A percentile compares a stretch with the other conserved stretches of the same genome.
phyloP scores from a whole-genome alignment of 2,113 vertebrate genomes.

The Dasyprocta punctata region DNA sequence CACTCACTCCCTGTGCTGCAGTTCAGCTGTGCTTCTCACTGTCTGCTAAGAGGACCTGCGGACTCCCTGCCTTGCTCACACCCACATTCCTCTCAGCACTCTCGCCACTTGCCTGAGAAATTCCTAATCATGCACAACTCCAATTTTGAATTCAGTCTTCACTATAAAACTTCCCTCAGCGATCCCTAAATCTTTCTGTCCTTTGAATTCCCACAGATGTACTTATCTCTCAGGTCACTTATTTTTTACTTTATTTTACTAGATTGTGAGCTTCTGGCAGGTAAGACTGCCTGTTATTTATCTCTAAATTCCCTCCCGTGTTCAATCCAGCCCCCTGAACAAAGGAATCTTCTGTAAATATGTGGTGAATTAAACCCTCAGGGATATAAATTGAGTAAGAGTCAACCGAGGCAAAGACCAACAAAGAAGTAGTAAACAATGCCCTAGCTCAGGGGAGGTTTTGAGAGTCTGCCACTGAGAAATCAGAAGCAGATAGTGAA shows the following conservation, averaged over 20 bases:
- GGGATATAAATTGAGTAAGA: conserved; percentile 36
- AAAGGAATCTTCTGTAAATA: conserved; percentile 56
- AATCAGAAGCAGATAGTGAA: conserved; percentile 30
- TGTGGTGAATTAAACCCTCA: conserved; percentile 33
- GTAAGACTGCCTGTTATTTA: conserved; percentile 30
- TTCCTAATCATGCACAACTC: background rate
- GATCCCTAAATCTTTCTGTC: background rate
- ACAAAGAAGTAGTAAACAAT: conserved; percentile 36
- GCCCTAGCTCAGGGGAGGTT: background rate
- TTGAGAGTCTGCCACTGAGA: background rate
- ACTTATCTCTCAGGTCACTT: background rate
- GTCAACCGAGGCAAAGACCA: conserved; percentile 44
- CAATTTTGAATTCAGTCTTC: background rate
- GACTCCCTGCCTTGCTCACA: background rate
- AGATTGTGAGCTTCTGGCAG: conserved; percentile 18
- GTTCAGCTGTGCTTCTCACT: background rate
- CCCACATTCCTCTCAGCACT: conserved; percentile 4
- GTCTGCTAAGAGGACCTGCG: background rate
- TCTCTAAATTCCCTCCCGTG: conserved; percentile 4
- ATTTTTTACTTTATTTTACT: background rate
- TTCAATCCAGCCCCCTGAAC: background rate
- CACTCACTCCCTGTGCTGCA: background rate
- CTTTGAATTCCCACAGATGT: background rate
- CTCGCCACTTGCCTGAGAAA: background rate
- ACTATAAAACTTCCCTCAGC: background rate